phyloP scores from a whole-genome alignment of 2,797 vertebrate species.

The Rhinogobio ventralis region DNA sequence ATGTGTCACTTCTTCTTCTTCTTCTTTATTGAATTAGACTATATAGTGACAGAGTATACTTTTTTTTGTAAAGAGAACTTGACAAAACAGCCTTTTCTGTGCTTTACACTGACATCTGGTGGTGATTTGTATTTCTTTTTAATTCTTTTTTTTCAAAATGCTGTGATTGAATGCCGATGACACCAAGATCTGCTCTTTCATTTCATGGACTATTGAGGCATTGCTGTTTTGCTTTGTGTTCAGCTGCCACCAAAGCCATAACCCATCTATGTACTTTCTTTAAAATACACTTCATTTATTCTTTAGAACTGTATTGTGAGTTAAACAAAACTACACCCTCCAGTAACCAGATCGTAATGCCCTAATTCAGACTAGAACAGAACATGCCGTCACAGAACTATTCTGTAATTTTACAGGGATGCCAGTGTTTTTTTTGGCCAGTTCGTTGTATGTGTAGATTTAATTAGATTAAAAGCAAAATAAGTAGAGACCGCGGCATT shows the following conservation, averaged over 20 bases:
- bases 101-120: conserved; percentile 70
- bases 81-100: conserved; percentile 36
- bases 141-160: conserved; percentile 55
- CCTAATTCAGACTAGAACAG: neutral
- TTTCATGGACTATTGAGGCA: conserved; percentile 26
- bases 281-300: neutral
- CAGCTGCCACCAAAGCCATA: conserved; percentile 51
- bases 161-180: conserved; percentile 59
- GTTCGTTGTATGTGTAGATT: conserved; percentile 13
- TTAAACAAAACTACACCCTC: conserved; percentile 2
- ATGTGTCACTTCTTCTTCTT: conserved; percentile 35
- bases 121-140: conserved; percentile 48
- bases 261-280: neutral
- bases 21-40: conserved; percentile 36
- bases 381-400: neutral
- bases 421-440: conserved; percentile 40
- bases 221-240: conserved; percentile 25
- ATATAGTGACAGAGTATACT: neutral
- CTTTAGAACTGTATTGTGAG: neutral
- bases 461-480: neutral
- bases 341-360: neutral
- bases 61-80: conserved; percentile 5
- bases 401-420: neutral
- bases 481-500: conserved; percentile 21
- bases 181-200: conserved; percentile 26